phyloP scores from a whole-genome alignment of 2,797 vertebrate genomes.

The Anguilla obscura region DNA sequence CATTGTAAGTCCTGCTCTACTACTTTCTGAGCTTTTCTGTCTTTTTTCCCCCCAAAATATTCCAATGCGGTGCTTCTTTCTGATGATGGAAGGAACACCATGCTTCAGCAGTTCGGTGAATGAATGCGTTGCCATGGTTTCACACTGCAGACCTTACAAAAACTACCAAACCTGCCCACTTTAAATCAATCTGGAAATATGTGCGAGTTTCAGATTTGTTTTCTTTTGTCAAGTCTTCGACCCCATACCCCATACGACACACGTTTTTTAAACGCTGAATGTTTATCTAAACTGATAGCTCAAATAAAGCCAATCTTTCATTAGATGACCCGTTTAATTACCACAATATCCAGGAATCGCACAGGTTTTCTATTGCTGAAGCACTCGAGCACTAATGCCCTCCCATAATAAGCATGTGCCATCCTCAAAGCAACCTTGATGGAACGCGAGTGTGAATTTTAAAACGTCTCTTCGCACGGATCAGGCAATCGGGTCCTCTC shows the following conservation, averaged over 20 bases:
- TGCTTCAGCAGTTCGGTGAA: background rate
- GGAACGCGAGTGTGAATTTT: slow-evolving; percentile 40
- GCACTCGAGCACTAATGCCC: background rate
- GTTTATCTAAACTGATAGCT: background rate
- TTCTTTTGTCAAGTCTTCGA: background rate
- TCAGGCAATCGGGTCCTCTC: slow-evolving; percentile 51
- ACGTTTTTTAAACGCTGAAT: background rate
- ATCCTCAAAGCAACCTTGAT: slow-evolving; percentile 53
- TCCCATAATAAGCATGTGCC: slow-evolving; percentile 13
- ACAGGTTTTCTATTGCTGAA: background rate
- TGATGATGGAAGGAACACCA: background rate
- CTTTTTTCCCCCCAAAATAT: background rate
- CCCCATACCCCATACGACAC: background rate
- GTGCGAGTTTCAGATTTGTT: background rate
- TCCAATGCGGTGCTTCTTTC: background rate
- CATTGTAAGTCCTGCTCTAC: background rate
- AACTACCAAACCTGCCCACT: background rate
- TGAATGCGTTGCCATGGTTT: slow-evolving; percentile 3
- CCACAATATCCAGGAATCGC: background rate
- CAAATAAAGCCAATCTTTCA: background rate
- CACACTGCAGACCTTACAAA: background rate
- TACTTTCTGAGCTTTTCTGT: background rate
- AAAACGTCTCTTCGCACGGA: slow-evolving; percentile 50
- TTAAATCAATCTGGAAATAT: background rate
- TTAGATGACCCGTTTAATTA: background rate